phyloP scores from a whole-genome alignment of 2,797 vertebrate species.

The Premnoplex brunnescens region DNA sequence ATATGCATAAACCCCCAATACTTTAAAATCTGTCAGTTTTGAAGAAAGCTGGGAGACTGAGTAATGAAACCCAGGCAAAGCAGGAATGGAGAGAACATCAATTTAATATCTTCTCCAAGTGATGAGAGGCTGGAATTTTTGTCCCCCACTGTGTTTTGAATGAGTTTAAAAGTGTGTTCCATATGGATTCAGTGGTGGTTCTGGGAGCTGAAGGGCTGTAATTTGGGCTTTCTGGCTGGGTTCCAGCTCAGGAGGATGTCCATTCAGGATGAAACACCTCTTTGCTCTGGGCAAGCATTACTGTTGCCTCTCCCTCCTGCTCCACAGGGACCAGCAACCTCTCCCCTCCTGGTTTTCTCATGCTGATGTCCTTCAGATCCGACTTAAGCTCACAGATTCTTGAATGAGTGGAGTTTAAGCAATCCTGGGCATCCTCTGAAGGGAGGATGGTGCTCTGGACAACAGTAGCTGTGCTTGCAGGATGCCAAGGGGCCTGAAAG shows the following conservation, averaged over 20 bases:
- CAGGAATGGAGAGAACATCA: background rate
- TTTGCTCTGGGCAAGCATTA: background rate
- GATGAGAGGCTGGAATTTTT: background rate
- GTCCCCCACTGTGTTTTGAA: background rate
- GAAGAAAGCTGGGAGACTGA: background rate
- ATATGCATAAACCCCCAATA: background rate
- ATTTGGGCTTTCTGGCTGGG: background rate
- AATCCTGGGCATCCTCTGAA: background rate
- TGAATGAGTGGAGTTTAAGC: rapidly evolving
- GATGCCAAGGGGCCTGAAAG: background rate
- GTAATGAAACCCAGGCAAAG: background rate
- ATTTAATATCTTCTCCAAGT: background rate
- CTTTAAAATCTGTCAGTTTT: background rate
- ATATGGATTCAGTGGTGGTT: background rate
- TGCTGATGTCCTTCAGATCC: background rate
- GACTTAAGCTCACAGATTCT: background rate
- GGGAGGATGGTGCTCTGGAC: background rate
- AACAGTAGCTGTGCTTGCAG: background rate
- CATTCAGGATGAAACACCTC: background rate
- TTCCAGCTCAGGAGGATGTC: background rate
- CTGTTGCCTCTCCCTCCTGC: background rate
- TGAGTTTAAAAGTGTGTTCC: background rate
- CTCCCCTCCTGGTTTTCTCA: background rate
- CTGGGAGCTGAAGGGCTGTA: background rate
- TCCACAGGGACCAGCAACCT: background rate